Evolutionary conservation across 2,113 vertebrate genomes (phyloP).

Genomic region (Macrotus californicus): DNA sequence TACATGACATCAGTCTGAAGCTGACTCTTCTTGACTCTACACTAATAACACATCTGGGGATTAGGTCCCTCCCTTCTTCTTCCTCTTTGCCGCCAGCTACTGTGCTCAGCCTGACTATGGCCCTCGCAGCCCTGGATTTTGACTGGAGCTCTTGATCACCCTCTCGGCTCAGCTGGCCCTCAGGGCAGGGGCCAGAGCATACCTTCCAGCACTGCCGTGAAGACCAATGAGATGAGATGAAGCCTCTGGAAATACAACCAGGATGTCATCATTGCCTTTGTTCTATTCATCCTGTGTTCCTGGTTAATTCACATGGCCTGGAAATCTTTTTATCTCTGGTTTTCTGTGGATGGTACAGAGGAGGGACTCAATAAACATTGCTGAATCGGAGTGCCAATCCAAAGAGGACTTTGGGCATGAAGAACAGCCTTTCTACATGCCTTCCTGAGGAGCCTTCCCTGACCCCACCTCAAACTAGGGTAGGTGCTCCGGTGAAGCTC

Average conservation of each 20-base stretch:
- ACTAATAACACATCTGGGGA: background rate
- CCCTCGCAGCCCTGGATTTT: background rate
- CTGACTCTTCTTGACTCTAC: background rate
- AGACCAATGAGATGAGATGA: background rate
- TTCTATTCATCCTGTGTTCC: background rate
- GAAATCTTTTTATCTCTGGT: background rate
- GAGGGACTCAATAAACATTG: background rate
- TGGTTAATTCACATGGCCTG: background rate
- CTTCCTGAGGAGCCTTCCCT: background rate
- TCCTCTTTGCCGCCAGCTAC: background rate
- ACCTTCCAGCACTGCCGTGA: background rate
- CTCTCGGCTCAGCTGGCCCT: background rate
- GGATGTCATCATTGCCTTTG: background rate
- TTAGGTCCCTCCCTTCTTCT: background rate
- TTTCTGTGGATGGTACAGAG: background rate
- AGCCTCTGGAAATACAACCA: background rate
- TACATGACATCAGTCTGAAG: background rate
- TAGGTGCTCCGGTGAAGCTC: rapidly evolving
- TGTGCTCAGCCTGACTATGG: background rate
- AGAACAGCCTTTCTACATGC: background rate
- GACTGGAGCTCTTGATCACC: background rate
- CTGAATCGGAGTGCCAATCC: background rate
- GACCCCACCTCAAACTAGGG: background rate
- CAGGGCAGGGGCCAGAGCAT: background rate
- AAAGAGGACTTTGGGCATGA: background rate